These are phyloP conservation scores for Passerculus sandwichensis DNA, from an alignment of 2,797 vertebrate genomes.

Conservation along the genomic window DNA sequence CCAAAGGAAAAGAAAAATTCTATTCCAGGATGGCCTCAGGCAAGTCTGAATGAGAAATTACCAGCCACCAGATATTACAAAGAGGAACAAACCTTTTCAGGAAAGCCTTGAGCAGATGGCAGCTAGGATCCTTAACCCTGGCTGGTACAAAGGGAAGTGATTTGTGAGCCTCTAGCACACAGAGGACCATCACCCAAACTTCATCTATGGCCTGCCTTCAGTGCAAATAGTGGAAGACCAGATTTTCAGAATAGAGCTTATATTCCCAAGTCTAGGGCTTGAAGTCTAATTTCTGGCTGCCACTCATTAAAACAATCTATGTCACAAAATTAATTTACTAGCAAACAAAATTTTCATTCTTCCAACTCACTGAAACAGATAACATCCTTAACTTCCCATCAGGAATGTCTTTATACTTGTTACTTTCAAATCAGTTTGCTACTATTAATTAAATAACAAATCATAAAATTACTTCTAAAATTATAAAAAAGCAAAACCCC, in stretches of 20 bases:
- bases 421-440: conserved; percentile 45
- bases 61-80: background rate
- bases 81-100: background rate
- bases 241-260: background rate
- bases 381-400: conserved; percentile 16
- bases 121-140: background rate
- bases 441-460: conserved; percentile 66
- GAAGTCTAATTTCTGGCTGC: background rate
- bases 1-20: background rate
- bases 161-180: background rate
- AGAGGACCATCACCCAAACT: background rate
- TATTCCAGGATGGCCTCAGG: background rate
- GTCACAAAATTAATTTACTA: background rate
- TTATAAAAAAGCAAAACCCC: conserved; percentile 18
- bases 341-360: background rate
- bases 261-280: background rate
- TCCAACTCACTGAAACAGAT: background rate
- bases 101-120: background rate
- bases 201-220: background rate
- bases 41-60: background rate
- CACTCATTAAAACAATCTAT: background rate
- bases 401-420: conserved; percentile 33
- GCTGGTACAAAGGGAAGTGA: background rate
- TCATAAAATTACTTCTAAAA: conserved; percentile 60
- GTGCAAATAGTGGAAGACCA: background rate